Evolutionary conservation across 2,888 invertebrate genomes (phyloP), one percentile per base, ranked within the genome.

Genomic region (Megaustenia siamemsis): DNA sequence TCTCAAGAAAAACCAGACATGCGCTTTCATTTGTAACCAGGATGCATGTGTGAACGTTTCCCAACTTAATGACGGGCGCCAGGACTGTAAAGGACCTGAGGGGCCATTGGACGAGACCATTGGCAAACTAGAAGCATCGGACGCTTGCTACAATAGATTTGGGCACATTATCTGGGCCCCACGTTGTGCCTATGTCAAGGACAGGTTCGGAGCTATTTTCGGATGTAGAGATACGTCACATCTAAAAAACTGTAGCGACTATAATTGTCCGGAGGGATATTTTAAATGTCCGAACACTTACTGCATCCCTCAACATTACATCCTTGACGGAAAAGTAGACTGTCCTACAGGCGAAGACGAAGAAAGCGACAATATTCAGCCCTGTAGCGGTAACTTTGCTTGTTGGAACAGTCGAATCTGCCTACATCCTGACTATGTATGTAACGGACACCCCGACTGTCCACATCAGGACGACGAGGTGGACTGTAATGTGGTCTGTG

Each of bases 201-300:
- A 79, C 32, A 12, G 79, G 1, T 79, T 68, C 45, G 53, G 38
- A 15, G 10, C 38, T 15, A 40, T 81, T n/a, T 12, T 71, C 2
- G 81, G 81, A 24, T 81, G 81, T 38, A n/a, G n/a, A 3, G 71
- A 69, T 28, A 53, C 53, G 63, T 53, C 53, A 8, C 81, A 93
- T 95, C 93, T 97, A n/a, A 43, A 15, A 5, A 38, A 84, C n/a
- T 86, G 86, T 35, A 71, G 75, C 24, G 68, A 63, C 15, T 75
- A 71, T 32, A 1, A 3, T 28, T 86, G 86, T 53, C 56, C 79
- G 1, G 83, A 49, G n/a, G 71, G 81, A 32, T 81, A 71, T 40
- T 0, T 38, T n/a, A 81, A 81, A 38, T 81, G 81, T 56, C 69
- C 45, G 1, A 8, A 8, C 21, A 71, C 81, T n/a, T 81, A 81